phyloP scores from a whole-genome alignment of 2,888 invertebrate species.

The Yponomeuta malinellus region DNA sequence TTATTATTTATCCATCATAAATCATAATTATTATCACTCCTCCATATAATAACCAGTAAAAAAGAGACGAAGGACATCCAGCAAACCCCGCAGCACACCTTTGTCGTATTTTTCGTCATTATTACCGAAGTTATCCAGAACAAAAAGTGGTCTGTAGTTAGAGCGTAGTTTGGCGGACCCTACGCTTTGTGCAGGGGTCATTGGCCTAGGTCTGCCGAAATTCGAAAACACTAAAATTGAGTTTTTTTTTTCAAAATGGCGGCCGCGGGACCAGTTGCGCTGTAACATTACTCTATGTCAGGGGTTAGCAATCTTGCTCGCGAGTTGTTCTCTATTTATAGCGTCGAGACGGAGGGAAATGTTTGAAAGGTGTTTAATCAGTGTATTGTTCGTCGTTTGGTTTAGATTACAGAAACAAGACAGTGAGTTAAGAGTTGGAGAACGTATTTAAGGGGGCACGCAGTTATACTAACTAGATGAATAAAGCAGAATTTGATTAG shows the following conservation, averaged over 20 bases:
- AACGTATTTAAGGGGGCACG: neutral
- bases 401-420: neutral
- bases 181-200: constrained; percentile 50
- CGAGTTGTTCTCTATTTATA: constrained; percentile 22
- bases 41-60: too few relatives aligned
- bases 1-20: too few relatives aligned
- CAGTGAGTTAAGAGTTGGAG: neutral
- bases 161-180: constrained; percentile 20
- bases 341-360: neutral
- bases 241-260: constrained; percentile 60
- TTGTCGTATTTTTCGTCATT: neutral
- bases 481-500: too few relatives aligned
- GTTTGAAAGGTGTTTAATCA: neutral
- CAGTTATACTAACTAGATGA: too few relatives aligned
- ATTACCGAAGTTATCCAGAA: neutral
- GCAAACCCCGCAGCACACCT: too few relatives aligned
- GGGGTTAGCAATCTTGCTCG: constrained; percentile 42
- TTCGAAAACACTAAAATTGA: constrained; percentile 72
- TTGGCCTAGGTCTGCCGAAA: constrained; percentile 71
- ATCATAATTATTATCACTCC: too few relatives aligned
- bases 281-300: constrained; percentile 75
- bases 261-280: constrained; percentile 64
- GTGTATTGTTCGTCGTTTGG: neutral
- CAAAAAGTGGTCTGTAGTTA: constrained; percentile 3
- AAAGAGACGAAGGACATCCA: too few relatives aligned